These are phyloP conservation scores for Ceyx margarethae DNA, from an alignment of 2,113 vertebrate genomes.

Conservation along the genomic window DNA sequence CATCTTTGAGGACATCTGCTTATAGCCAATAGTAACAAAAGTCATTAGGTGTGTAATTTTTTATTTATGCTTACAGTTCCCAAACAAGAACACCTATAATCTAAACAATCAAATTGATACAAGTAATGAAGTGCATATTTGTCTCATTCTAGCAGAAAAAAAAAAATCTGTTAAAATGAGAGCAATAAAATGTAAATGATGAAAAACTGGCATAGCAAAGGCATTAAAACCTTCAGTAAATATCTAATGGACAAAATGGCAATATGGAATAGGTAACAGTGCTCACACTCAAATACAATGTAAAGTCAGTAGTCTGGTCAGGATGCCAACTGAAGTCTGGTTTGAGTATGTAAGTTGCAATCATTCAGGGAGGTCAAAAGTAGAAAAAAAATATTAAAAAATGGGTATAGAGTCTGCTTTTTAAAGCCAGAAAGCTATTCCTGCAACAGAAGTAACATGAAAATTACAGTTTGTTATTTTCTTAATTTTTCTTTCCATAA, in stretches of 20 bases:
- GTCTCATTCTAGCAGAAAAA: not conserved
- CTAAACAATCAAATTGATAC: conserved; percentile 19
- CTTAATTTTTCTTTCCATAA: not conserved
- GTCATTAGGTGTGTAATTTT: not conserved
- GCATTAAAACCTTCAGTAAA: not conserved
- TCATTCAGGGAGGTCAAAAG: not conserved
- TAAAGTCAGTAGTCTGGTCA: not conserved
- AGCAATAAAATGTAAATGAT: conserved; percentile 25
- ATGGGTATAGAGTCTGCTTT: not conserved
- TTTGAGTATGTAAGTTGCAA: not conserved
- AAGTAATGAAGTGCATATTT: not conserved
- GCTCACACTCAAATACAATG: not conserved
- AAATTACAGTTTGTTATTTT: not conserved
- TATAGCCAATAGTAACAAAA: not conserved
- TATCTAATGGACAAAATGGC: not conserved
- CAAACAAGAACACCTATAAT: not conserved
- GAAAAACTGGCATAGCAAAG: not conserved
- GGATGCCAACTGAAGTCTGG: not conserved
- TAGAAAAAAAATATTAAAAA: not conserved
- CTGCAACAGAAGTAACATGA: not conserved
- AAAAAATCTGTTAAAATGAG: conserved; percentile 30
- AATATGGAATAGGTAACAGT: not conserved
- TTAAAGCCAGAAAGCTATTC: not conserved
- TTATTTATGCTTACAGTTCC: conserved; percentile 32
- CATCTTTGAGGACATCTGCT: not conserved